Evolutionary conservation across 2,113 vertebrate species (phyloP), one percentile per base, ranked within the genome.

Genomic region (Corvus hawaiiensis): DNA sequence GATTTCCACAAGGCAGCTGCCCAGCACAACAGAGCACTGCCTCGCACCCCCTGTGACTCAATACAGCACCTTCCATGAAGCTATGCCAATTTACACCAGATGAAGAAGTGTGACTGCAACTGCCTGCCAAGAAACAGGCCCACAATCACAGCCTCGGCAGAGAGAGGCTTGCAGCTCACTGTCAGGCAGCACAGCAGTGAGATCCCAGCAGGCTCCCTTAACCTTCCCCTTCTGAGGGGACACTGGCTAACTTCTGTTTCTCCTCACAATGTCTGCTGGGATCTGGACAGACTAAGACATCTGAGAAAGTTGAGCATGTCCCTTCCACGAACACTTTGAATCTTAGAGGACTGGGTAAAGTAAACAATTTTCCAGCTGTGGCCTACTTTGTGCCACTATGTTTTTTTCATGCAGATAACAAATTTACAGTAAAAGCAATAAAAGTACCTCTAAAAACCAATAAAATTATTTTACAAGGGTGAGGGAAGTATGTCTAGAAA

Each of bases 81-180:
- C 67, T 26, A 27, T 1, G 0, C 15, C 0, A 0, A 20, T 23
- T 16, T 22, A 58, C 7, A 6, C 3, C 54, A 76, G 54, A 24
- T 27, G 66, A 82, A 41, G 64, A 71, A 3, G 1, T 23, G 37
- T 11, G 32, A 49, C 16, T 13, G 23, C 12, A 1, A 5, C 43
- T 55, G 76, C 49, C 63, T 43, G 74, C 59, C 84, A 54, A 39
- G 52, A 27, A 79, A 56, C n/a, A 35, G 52, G 12, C 15, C 14
- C 3, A 39, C 78, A 28, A 19, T 19, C 11, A n/a, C 46, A 41
- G 43, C 44, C 44, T 35, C 0, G 0, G 69, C 52, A 55, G 11
- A 49, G 52, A 13, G 1, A 26, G 39, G 15, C 26, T 28, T 35
- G 59, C 17, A 59, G 59, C 63, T 46, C 1, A 1, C 52, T 9